Conservation (phyloP, 2,888 invertebrate species). For the Drosophila heteroneura region DNA sequence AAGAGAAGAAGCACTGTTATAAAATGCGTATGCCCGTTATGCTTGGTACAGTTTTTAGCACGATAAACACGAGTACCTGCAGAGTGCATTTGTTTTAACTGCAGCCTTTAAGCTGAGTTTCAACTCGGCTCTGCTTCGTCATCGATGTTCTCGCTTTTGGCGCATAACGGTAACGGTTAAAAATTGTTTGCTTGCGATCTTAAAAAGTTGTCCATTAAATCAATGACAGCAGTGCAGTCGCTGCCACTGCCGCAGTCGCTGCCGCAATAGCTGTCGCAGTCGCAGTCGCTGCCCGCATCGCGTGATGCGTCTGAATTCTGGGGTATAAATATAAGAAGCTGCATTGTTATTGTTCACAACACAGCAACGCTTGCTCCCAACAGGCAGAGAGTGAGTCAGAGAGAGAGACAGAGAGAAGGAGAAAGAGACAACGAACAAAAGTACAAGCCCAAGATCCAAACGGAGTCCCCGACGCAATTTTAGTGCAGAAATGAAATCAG, state of each 20-base stretch:
- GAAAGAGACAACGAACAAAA: constrained; percentile 7
- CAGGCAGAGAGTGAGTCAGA: background rate
- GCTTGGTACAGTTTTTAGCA: background rate
- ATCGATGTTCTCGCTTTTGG: constrained; percentile 28
- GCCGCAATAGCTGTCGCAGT: constrained; percentile 1
- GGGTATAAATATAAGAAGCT: constrained; percentile 67
- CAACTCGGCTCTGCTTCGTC: background rate
- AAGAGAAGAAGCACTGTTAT: background rate
- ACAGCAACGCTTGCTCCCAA: constrained; percentile 10
- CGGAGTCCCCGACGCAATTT: constrained; percentile 47
- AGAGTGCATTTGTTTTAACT: background rate
- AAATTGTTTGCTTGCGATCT: constrained; percentile 15
- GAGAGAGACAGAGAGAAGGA: background rate
- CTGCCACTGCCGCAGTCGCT: constrained; percentile 8
- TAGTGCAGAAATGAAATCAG: constrained; percentile 59
- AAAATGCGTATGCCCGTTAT: background rate
- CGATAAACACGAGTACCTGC: background rate
- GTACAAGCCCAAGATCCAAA: constrained; percentile 6
- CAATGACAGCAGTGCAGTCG: constrained; percentile 30
- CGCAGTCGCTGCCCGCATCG: background rate
- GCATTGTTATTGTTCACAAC: constrained; percentile 42
- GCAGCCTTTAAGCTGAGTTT: background rate
- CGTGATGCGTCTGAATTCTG: constrained; percentile 17
- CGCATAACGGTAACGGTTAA: constrained; percentile 58
- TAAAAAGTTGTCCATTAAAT: constrained; percentile 47